Percentiles rank a stretch among this genome's conserved stretches.
phyloP scores from a whole-genome alignment of 1,140 invertebrate genomes.

The Catajapyx aquilonaris region DNA sequence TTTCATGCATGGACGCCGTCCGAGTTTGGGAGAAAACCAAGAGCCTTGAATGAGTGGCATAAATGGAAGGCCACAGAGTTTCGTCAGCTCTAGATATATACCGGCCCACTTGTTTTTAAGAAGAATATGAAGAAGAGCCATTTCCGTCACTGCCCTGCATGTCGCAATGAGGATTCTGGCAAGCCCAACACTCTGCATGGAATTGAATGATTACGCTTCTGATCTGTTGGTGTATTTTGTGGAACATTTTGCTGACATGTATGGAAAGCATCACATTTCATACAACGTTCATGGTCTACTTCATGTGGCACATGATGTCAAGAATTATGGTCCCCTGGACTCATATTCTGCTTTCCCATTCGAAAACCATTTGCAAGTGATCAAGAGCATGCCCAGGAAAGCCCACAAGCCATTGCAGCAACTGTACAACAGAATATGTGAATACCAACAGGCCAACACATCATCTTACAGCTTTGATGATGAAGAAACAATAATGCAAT shows the following conservation, averaged over 20 bases:
- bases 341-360: constrained; percentile 16
- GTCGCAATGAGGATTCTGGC: constrained; percentile 17
- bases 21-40: too few relatives aligned
- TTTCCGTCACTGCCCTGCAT: constrained; percentile 15
- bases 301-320: constrained; percentile 18
- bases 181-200: constrained; percentile 6
- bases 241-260: constrained; percentile 10
- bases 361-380: constrained; percentile 16
- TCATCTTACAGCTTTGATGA: too few relatives aligned
- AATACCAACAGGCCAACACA: too few relatives aligned
- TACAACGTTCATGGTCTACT: constrained; percentile 21
- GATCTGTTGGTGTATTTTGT: constrained; percentile 16
- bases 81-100: too few relatives aligned
- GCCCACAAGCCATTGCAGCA: constrained; percentile 14
- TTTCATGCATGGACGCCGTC: too few relatives aligned
- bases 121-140: too few relatives aligned
- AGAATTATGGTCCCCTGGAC: constrained; percentile 15
- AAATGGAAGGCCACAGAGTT: too few relatives aligned
- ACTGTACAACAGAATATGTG: constrained; percentile 12
- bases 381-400: constrained; percentile 15
- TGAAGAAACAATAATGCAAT: too few relatives aligned
- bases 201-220: constrained; percentile 14
- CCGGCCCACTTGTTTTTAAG: too few relatives aligned
- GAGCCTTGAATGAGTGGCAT: too few relatives aligned
- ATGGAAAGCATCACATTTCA: constrained; percentile 14